Evolutionary conservation across 1,140 invertebrate genomes (phyloP).

Genomic region (Formica selysi): DNA sequence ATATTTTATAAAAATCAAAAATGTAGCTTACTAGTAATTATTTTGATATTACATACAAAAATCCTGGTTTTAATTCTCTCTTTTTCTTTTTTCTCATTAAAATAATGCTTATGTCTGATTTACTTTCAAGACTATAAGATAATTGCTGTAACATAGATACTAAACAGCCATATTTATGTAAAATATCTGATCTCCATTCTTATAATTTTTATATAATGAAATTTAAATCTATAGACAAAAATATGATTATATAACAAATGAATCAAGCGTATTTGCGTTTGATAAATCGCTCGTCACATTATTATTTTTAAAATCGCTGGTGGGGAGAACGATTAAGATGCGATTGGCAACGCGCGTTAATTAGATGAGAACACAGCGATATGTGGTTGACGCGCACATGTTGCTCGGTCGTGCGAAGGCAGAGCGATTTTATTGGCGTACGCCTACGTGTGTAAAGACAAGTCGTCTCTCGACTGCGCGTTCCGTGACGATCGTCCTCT

Average conservation of each 20-base stretch:
- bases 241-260: neutral
- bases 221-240: neutral
- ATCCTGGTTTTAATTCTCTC: neutral
- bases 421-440: slow-evolving; percentile 48
- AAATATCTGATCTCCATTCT: neutral
- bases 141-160: neutral
- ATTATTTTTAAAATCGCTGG: slow-evolving; percentile 19
- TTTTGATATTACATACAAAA: neutral
- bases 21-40: neutral
- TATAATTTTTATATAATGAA: neutral
- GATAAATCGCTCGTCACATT: slow-evolving; percentile 11
- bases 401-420: slow-evolving; percentile 45
- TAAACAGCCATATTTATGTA: neutral
- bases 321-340: slow-evolving; percentile 67
- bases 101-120: neutral
- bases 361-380: slow-evolving; percentile 65
- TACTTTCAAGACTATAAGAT: neutral
- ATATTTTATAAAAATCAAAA: neutral
- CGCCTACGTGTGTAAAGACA: slow-evolving; percentile 62
- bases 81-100: neutral
- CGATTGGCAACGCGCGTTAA: slow-evolving; percentile 68
- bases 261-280: neutral
- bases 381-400: slow-evolving; percentile 28
- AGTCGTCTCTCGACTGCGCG: slow-evolving; percentile 52
- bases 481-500: slow-evolving; percentile 34